These are phyloP conservation scores for Craseonycteris thonglongyai DNA, from an alignment of 2,113 vertebrate species.

Conservation along the genomic window DNA sequence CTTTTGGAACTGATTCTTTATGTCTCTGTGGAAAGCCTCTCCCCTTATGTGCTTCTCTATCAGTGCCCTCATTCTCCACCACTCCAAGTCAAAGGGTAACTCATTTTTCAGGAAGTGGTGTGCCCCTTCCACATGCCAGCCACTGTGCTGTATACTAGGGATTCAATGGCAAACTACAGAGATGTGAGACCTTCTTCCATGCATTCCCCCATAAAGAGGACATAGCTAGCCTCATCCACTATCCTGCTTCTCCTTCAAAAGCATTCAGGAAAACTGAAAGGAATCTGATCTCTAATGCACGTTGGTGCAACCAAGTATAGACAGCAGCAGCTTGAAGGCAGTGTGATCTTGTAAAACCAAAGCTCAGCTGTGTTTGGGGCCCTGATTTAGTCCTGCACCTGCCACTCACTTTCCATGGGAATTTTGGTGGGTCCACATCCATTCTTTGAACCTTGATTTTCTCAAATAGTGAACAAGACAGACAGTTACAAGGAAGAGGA, in stretches of 20 bases:
- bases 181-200: neutral
- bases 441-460: neutral
- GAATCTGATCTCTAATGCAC: neutral
- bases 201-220: neutral
- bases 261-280: neutral
- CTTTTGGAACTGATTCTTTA: neutral
- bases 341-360: neutral
- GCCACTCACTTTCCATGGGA: neutral
- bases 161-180: accelerated
- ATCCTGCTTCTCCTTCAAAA: neutral
- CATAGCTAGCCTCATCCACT: neutral
- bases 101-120: neutral
- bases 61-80: neutral
- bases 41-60: neutral
- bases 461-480: neutral
- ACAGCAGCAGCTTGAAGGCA: neutral
- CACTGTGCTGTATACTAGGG: too few relatives aligned
- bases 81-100: neutral
- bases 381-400: neutral
- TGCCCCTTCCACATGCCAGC: neutral
- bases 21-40: neutral
- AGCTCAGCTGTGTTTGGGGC: neutral
- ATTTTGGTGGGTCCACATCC: too few relatives aligned
- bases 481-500: neutral
- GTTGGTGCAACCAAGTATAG: neutral